Evolutionary conservation across 2,888 invertebrate genomes (phyloP).

Genomic region (Amblyjoppa proteus): DNA sequence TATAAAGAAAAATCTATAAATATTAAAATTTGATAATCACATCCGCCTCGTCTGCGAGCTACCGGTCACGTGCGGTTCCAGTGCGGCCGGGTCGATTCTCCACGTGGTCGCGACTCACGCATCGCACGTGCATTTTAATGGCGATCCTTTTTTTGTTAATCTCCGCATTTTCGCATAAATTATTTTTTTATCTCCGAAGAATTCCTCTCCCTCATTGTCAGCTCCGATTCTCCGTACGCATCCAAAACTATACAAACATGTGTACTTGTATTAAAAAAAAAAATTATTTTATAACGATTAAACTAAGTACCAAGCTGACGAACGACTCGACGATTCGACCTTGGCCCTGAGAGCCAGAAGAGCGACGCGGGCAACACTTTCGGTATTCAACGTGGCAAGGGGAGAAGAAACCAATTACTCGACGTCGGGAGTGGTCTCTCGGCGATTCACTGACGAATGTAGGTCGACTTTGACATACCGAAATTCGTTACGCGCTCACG

Average conservation of each 20-base stretch:
- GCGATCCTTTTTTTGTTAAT: not conserved
- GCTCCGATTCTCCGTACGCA: not conserved
- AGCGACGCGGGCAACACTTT: constrained; percentile 48
- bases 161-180: not conserved
- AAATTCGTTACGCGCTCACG: constrained; percentile 51
- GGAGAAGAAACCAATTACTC: constrained; percentile 55
- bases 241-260: not conserved
- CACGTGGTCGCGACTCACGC: no score
- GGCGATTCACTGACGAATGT: constrained; percentile 53
- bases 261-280: not conserved
- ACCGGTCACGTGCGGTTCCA: not conserved
- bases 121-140: no score
- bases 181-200: not conserved
- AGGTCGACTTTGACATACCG: constrained; percentile 60
- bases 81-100: not conserved
- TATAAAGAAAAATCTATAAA: not conserved
- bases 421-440: constrained; percentile 24
- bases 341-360: constrained; percentile 55
- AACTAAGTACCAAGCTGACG: not conserved
- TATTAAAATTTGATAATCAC: not conserved
- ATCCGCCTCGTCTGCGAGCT: not conserved
- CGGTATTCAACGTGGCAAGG: constrained; percentile 29
- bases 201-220: not conserved
- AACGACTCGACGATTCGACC: constrained; percentile 41
- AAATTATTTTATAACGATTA: constrained; percentile 1